Base-by-base conservation (phyloP, 2,113 vertebrate genomes). In the Tenebrosternarchus preto region DNA sequence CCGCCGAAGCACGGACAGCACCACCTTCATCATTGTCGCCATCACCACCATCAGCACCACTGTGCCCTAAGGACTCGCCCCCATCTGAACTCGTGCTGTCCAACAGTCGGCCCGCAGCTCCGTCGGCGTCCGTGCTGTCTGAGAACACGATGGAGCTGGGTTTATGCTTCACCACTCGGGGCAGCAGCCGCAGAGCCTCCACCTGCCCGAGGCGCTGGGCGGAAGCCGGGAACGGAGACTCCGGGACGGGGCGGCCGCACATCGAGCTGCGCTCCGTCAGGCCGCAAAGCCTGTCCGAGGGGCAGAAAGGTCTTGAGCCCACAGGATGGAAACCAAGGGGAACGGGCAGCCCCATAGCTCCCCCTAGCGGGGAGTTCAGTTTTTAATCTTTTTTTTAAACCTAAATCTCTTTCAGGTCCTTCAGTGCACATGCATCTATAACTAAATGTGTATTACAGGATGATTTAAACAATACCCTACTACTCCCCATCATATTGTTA, bases 101-200 rank as follows among this genome's bases (percentile, higher is more conserved):
- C 33, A 33, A 39, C 80, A 91, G 77, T 29, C 83, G 81, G 63
- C 46, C 50, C 67, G 17, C 75, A 83, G 46, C 33, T 43, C 15
- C 12, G 24, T 9, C 17, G 19, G 5, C 64, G 8, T 31, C 22
- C 3, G 7, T 39, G 19, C n/a, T 11, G 61, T 93, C 91, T 19
- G 89, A 86, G 91, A 95, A 95, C 0, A 92, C 78, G 43, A 94
- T 93, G 55, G 89, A 83, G 24, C 89, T 93, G 0, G 89, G 85
- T 78, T 93, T 91, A 75, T 94, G 90, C 71, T 92, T 93, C 16
- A 93, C 82, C 56, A 94, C 81, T 73, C 88, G 89, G 25, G 89
- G 85, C 39, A 88, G 82, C 3, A 33, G 20, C 2, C 31, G 64
- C 36, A n/a, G n/a, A 9, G 64, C 64, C 33, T 12, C 31, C 4